Evolutionary conservation across 2,797 vertebrate genomes (phyloP).

Genomic region (Onychomys torridus): DNA sequence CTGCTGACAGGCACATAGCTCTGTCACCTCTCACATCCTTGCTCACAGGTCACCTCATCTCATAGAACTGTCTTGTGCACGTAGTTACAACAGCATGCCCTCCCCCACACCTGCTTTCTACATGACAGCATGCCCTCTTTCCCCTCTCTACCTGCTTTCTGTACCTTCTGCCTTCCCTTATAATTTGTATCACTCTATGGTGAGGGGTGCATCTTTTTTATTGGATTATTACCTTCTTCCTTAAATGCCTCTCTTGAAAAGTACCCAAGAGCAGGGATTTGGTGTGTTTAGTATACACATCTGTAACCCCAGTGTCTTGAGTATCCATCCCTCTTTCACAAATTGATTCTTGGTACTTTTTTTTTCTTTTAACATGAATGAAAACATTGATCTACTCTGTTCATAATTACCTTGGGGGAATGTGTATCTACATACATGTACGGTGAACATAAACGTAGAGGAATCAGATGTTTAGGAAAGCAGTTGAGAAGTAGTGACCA

Average conservation of each 20-base stretch:
- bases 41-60: background rate
- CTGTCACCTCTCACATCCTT: constrained; percentile 1
- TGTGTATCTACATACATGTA: background rate
- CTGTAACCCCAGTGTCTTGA: background rate
- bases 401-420: background rate
- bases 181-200: background rate
- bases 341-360: background rate
- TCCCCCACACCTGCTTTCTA: too few relatives aligned
- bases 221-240: background rate
- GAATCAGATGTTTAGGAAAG: background rate
- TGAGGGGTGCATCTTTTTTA: background rate
- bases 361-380: background rate
- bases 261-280: background rate
- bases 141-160: background rate
- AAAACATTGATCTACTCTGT: background rate
- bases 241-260: background rate
- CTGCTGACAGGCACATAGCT: background rate
- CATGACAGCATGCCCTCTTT: background rate
- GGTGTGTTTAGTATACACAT: background rate
- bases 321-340: background rate
- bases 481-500: background rate
- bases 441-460: background rate
- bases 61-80: background rate
- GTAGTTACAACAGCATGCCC: background rate
- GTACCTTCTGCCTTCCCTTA: background rate